Evolutionary conservation across 2,888 invertebrate genomes (phyloP).

Genomic region (Entomobrya proxima): DNA sequence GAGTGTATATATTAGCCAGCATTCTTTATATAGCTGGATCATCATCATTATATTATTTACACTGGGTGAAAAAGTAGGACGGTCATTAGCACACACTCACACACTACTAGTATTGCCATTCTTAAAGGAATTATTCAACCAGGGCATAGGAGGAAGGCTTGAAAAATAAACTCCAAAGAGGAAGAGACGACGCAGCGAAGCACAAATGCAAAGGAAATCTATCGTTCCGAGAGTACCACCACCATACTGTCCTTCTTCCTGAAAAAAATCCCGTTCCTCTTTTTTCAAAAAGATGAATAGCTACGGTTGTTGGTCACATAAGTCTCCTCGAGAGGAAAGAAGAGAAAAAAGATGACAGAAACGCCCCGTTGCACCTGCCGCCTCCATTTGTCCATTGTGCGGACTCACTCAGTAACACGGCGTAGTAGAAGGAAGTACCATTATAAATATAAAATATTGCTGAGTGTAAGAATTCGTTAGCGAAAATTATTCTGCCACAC

Average conservation of each 20-base stretch:
- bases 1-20: neutral
- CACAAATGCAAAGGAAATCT: neutral
- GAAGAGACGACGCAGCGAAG: neutral
- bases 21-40: neutral
- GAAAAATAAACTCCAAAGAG: neutral
- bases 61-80: conserved; percentile 19
- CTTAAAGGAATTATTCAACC: neutral
- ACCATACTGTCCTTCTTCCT: neutral
- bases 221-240: neutral
- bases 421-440: neutral
- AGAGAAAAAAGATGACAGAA: conserved; percentile 48
- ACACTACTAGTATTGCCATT: neutral
- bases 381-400: conserved; percentile 62
- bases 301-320: conserved; percentile 54
- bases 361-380: conserved; percentile 64
- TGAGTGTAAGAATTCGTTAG: too few species aligned
- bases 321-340: conserved; percentile 26
- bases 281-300: conserved; percentile 44
- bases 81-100: conserved; percentile 15
- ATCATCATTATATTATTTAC: neutral
- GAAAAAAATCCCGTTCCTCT: neutral
- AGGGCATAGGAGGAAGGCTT: neutral
- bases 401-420: neutral
- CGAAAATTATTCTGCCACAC: too few species aligned
- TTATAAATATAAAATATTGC: too few species aligned